Evolutionary conservation across 2,113 vertebrate species (phyloP).

Genomic region (Notechis scutatus): DNA sequence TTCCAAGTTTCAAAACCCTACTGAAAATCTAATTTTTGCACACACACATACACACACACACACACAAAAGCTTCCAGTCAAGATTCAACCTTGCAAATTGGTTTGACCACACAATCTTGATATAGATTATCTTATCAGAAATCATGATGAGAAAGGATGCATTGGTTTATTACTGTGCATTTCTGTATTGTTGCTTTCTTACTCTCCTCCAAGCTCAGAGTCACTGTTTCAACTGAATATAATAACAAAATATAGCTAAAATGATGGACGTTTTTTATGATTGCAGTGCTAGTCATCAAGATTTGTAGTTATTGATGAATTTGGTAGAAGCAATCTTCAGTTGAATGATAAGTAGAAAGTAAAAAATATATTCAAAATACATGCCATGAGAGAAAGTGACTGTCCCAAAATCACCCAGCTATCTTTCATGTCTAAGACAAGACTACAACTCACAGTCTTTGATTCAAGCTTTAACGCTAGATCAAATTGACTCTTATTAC

Average conservation of each 20-base stretch:
- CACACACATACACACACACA: too few species aligned
- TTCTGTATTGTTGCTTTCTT: not conserved
- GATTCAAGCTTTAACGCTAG: too few species aligned
- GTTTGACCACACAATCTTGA: not conserved
- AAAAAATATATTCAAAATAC: too few species aligned
- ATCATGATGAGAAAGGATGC: fast-evolving
- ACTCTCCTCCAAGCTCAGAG: not conserved
- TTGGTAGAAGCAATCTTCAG: not conserved
- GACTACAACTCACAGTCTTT: too few species aligned
- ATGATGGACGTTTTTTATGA: fast-evolving
- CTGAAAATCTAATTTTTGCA: conserved; percentile 10
- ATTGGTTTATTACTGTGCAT: fast-evolving
- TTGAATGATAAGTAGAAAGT: not conserved
- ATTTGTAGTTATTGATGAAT: not conserved
- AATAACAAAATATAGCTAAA: fast-evolving
- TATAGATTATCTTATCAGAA: fast-evolving
- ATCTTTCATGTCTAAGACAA: too few species aligned
- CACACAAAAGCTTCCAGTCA: not conserved
- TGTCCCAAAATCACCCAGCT: too few species aligned
- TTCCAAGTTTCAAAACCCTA: conserved; percentile 34
- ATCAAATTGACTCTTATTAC: not conserved
- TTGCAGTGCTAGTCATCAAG: not conserved
- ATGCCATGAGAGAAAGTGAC: too few species aligned
- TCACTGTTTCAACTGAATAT: not conserved
- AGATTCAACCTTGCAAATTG: not conserved